Percentiles rank a stretch among this genome's conserved stretches.
phyloP scores from a whole-genome alignment of 2,797 vertebrate species.

The Forpus xanthops region DNA sequence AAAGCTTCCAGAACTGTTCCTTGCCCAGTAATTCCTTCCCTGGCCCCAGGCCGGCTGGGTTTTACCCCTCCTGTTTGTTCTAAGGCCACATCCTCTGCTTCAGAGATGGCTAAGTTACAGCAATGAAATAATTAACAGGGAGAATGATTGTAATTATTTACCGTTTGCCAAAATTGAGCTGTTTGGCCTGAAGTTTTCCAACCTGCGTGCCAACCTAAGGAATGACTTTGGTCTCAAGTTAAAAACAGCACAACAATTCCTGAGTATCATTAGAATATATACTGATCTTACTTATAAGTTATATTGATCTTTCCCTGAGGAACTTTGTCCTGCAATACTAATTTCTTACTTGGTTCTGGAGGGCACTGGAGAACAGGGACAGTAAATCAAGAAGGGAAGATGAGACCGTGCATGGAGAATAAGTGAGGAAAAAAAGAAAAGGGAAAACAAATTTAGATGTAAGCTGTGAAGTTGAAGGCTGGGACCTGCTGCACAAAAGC shows the following conservation, averaged over 20 bases:
- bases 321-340: background rate
- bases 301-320: background rate
- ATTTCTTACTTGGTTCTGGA: background rate
- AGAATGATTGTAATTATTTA: constrained; percentile 1
- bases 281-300: background rate
- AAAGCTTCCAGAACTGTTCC: background rate
- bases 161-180: background rate
- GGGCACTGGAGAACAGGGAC: background rate
- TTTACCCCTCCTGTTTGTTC: rapidly evolving
- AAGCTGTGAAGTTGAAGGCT: background rate
- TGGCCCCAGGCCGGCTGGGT: constrained; percentile 9
- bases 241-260: background rate
- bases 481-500: background rate
- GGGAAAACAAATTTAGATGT: background rate
- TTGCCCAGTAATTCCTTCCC: background rate
- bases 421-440: background rate
- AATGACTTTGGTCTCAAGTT: background rate
- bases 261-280: background rate
- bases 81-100: background rate
- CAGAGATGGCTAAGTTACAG: constrained; percentile 5
- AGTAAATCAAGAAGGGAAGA: background rate
- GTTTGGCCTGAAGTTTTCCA: background rate
- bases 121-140: constrained; percentile 31
- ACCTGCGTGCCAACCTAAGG: background rate
- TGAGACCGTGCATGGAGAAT: rapidly evolving